phyloP scores from a whole-genome alignment of 2,888 invertebrate species.

The Epinotia demarniana region DNA sequence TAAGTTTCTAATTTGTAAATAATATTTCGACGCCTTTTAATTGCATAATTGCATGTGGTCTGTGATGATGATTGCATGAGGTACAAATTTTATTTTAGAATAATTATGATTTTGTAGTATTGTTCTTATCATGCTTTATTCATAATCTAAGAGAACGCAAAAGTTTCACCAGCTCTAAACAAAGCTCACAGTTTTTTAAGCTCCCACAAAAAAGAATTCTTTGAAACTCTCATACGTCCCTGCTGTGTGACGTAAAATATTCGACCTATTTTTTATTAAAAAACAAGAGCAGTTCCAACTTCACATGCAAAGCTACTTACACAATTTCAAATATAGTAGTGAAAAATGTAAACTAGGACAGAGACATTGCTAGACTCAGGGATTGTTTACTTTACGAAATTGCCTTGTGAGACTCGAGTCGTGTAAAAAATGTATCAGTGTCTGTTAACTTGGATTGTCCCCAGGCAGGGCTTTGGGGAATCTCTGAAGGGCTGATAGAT shows the following conservation, averaged over 20 bases:
- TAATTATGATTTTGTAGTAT: background rate
- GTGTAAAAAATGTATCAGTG: conserved; percentile 72
- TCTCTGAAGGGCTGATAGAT: conserved; percentile 20
- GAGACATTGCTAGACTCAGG: conserved; percentile 36
- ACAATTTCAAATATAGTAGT: conserved; percentile 29
- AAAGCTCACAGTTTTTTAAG: conserved; percentile 11
- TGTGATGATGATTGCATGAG: too few relatives aligned
- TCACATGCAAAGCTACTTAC: conserved; percentile 16
- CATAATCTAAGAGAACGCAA: background rate
- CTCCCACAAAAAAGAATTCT: conserved; percentile 15
- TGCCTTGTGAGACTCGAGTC: conserved; percentile 74
- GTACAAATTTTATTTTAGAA: background rate
- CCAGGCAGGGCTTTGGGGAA: conserved; percentile 10
- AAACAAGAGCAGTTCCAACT: conserved; percentile 15
- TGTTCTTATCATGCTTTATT: background rate
- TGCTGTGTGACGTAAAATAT: conserved; percentile 21
- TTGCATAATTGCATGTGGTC: too few relatives aligned
- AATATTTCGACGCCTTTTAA: too few relatives aligned
- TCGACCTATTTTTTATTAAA: conserved; percentile 27
- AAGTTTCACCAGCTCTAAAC: background rate
- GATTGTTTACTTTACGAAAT: conserved; percentile 78
- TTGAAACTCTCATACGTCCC: conserved; percentile 17
- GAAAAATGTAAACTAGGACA: conserved; percentile 26
- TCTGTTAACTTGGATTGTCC: conserved; percentile 51
- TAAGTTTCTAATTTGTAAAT: too few relatives aligned